Evolutionary conservation across 2,113 vertebrate species (phyloP).

Genomic region (Ibidorhyncha struthersii): DNA sequence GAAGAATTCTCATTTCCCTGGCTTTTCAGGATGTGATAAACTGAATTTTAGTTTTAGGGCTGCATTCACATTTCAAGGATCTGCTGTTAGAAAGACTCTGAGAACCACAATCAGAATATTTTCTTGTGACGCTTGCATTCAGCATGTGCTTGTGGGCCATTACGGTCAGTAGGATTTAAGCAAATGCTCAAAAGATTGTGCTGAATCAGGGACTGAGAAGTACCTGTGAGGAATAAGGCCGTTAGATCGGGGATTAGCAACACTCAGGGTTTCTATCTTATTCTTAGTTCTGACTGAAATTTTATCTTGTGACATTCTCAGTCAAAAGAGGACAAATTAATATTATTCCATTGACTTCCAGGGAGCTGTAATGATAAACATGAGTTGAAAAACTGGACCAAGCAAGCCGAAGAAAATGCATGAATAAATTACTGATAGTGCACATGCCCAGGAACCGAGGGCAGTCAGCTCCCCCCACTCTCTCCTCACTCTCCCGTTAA

Average conservation of each 20-base stretch:
- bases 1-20: not conserved
- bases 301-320: not conserved
- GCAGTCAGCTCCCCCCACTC: not conserved
- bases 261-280: not conserved
- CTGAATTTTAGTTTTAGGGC: not conserved
- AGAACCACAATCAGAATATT: not conserved
- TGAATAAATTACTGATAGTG: conserved; percentile 16
- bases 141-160: not conserved
- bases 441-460: not conserved
- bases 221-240: not conserved
- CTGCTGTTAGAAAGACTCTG: not conserved
- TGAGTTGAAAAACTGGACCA: not conserved
- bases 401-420: not conserved
- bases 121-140: not conserved
- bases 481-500: not conserved
- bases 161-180: not conserved
- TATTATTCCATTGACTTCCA: not conserved
- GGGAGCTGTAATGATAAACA: not conserved
- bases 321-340: not conserved
- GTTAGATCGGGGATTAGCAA: not conserved
- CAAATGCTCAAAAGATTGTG: conserved; percentile 4
- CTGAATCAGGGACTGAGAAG: conserved; percentile 5
- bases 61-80: not conserved
- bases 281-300: not conserved
- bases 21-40: not conserved